Base-by-base conservation (phyloP, 2,888 invertebrate species). In the Rotaria macrura region DNA sequence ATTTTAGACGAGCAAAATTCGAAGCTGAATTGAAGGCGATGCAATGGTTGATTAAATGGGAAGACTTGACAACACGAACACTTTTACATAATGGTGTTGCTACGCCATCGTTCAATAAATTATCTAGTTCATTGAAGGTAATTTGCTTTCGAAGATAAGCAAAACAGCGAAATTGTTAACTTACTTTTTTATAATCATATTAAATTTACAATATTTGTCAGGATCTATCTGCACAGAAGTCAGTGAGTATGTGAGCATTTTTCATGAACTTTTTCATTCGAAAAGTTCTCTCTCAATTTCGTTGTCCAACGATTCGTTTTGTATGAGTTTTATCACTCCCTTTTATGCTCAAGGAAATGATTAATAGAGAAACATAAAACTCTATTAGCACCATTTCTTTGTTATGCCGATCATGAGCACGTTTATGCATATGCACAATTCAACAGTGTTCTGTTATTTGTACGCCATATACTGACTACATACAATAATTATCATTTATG, bases 1-100 rank as follows among this genome's bases (percentile, higher is more conserved):
- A n/a, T n/a, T n/a, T 14, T 79, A 89, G 89, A 65, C 87, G 88
- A 86, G 87, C 88, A 7, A 88, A 88, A 85, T 87, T 88, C 57
- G 89, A 89, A 86, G 87, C 88, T 9, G 88, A 88, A 23, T 86
- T 89, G 23, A 88, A 88, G 7, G 88, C 89, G 83, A 89, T 89
- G 88, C 87, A 89, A 7, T 89, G 89, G 89, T 84, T 88, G 38
- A 87, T 89, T 3, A 87, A 88, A 17, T 88, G 88, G 87, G 88
- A 89, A 40, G 89, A 89, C 55, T 88, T 89, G 34, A 87, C 49
- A 20, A 84, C 84, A 23, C 55, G 74, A 47, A 84, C 84, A 52
- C 25, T 79, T 14, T n/a, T 79, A 43, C 65, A 65, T 65, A 79
- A 79, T 43, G 79, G 79, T 79, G 79, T 79, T 43, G 65, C 65